Conservation (phyloP, 1,140 invertebrate species). For the Brachionus plicatilis region DNA sequence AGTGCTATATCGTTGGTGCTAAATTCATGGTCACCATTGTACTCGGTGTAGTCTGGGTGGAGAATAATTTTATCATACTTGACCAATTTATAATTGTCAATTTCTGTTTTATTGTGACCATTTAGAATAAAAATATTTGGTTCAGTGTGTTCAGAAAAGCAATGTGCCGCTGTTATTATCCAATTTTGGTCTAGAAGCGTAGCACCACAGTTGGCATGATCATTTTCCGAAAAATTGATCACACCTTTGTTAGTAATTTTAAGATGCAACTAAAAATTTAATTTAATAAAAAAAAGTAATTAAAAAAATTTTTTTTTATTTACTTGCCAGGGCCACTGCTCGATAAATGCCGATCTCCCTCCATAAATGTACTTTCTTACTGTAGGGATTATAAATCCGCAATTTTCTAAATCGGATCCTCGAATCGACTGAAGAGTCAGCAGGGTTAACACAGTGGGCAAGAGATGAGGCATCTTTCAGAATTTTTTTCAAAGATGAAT, state of each 20-base stretch:
- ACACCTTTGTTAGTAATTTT: slow-evolving; percentile 8
- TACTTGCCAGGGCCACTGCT: slow-evolving; percentile 41
- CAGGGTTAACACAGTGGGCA: neutral
- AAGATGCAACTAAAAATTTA: neutral
- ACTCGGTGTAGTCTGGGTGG: slow-evolving; percentile 24
- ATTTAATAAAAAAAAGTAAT: neutral
- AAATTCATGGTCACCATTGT: slow-evolving; percentile 7
- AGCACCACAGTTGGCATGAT: slow-evolving; percentile 34
- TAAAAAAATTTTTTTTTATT: neutral
- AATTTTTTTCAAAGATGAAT: neutral
- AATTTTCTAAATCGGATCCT: neutral
- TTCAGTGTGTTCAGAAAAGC: slow-evolving; percentile 15
- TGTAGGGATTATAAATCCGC: neutral
- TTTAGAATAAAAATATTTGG: slow-evolving; percentile 25
- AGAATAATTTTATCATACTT: slow-evolving; percentile 27
- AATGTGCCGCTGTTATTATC: slow-evolving; percentile 38
- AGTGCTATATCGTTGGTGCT: slow-evolving; percentile 25
- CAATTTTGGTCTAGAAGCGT: slow-evolving; percentile 29
- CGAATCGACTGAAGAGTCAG: neutral
- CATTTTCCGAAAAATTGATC: neutral
- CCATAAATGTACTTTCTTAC: slow-evolving; percentile 29
- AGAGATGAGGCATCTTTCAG: neutral
- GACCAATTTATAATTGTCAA: slow-evolving; percentile 3
- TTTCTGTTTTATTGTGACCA: neutral
- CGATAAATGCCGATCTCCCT: neutral